Evolutionary conservation across 2,113 vertebrate genomes (phyloP), one percentile per base, ranked within the genome.

Genomic region (Collichthys lucidus): DNA sequence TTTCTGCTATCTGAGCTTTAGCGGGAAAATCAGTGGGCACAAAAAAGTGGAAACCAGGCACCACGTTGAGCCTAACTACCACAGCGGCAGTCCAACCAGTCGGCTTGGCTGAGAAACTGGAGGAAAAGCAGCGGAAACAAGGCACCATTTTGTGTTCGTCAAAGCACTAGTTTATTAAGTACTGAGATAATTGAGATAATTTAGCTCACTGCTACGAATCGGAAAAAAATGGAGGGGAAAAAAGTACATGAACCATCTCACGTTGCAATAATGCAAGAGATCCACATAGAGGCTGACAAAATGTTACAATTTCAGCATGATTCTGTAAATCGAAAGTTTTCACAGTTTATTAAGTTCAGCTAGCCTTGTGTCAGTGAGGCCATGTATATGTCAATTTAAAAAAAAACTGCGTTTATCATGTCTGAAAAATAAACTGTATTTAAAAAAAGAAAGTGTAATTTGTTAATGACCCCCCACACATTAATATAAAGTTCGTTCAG

Each of bases 121-220:
- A 56, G 44, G 46, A 16, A 71, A 57, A 74, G 61, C 73, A 81
- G 64, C 50, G 31, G 70, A 82, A 22, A 55, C 12, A 20, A 52
- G 62, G 53, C 57, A 50, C 24, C 68, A 78, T 83, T 83, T 75
- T 70, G 63, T 22, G 77, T 83, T 72, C 14, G 63, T 55, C 59
- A 66, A 73, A 82, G 55, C 70, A 46, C 14, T 3, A 4, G 24
- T 60, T 76, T 24, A 59, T 55, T 69, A 65, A 47, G 76, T 3
- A 5, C 52, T 66, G 53, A 40, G 20, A 26, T 79, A 35, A 87
- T 66, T 77, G 53, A 40, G 20, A 26, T 79, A 26, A 87, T 62
- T 77, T 11, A 62, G 4, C 57, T 62, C 63, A 67, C 70, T 76
- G 70, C 19, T 6, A 60, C 56, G 24, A 79, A 77, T 67, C 73